phyloP scores from a whole-genome alignment of 2,888 invertebrate genomes.

The Parochlus steinenii region DNA sequence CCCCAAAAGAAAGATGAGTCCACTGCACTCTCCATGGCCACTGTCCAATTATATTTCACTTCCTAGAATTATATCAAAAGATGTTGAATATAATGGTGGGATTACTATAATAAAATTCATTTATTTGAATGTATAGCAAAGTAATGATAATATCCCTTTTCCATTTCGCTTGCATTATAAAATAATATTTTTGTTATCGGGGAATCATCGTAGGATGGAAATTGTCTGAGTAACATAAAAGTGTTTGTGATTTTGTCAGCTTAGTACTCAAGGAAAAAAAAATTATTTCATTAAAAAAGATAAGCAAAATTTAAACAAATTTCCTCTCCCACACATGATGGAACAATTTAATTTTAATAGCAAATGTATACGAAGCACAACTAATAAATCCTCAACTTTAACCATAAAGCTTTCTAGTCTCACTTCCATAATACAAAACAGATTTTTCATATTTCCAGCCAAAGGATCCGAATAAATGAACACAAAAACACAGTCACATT shows the following conservation, averaged over 20 bases:
- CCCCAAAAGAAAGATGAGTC: conserved; percentile 99
- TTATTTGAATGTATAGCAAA: conserved; percentile 2
- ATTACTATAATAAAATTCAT: conserved; percentile 10
- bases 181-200: conserved; percentile 8
- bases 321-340: neutral
- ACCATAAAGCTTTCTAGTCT: neutral
- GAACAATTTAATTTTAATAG: conserved; percentile 1
- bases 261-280: no score
- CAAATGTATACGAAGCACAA: neutral
- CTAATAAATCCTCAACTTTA: neutral
- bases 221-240: no score
- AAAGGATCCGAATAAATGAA: conserved; percentile 13
- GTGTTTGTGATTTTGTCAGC: no score
- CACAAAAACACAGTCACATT: conserved; percentile 13
- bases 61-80: conserved; percentile 22
- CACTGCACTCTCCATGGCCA: conserved; percentile 66
- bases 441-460: no score
- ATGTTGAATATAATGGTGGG: conserved; percentile 3
- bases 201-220: conserved; percentile 7
- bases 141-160: conserved; percentile 11
- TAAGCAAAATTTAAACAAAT: no score
- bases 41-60: conserved; percentile 66
- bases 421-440: neutral
- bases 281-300: no score
- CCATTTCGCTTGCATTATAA: conserved; percentile 8